phyloP scores from a whole-genome alignment of 1,140 invertebrate genomes.

The Meteorus sp. region DNA sequence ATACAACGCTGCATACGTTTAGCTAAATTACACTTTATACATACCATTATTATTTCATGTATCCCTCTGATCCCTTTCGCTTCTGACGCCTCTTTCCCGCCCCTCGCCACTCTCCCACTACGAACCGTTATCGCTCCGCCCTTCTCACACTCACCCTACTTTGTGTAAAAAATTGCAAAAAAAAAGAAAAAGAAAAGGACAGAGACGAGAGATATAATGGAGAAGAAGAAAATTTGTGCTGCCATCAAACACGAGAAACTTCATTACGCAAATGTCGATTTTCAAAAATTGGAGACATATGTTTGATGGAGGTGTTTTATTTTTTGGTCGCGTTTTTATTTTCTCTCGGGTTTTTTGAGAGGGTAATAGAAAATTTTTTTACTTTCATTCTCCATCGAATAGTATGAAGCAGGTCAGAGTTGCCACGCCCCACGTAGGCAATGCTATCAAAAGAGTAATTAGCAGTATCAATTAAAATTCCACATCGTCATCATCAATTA shows the following conservation, averaged over 20 bases:
- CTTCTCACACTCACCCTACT: slow-evolving; percentile 24
- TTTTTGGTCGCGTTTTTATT: not conserved
- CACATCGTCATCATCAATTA: slow-evolving; percentile 26
- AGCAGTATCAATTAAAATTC: slow-evolving; percentile 37
- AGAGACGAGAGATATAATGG: not conserved
- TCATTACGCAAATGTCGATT: not conserved
- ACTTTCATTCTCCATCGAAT: not conserved
- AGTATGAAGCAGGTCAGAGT: not conserved
- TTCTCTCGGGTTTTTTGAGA: not conserved
- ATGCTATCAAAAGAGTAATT: slow-evolving; percentile 32
- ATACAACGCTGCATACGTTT: slow-evolving; percentile 54
- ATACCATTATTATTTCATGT: slow-evolving; percentile 55
- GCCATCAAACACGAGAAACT: not conserved
- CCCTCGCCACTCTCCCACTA: slow-evolving; percentile 24
- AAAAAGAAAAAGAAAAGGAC: not conserved
- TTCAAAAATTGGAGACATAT: not conserved
- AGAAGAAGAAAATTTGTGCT: not conserved
- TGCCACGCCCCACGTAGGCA: slow-evolving; percentile 24
- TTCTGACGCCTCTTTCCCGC: slow-evolving; percentile 42
- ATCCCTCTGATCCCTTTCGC: slow-evolving; percentile 43
- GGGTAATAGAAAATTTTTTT: not conserved
- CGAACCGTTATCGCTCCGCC: slow-evolving; percentile 30
- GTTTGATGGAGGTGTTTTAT: not conserved
- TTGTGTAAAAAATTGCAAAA: not conserved
- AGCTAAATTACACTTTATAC: slow-evolving; percentile 57